These are phyloP conservation scores for Rhynchonema sp. DNA, from an alignment of 2,888 invertebrate species.

Conservation along the genomic window DNA sequence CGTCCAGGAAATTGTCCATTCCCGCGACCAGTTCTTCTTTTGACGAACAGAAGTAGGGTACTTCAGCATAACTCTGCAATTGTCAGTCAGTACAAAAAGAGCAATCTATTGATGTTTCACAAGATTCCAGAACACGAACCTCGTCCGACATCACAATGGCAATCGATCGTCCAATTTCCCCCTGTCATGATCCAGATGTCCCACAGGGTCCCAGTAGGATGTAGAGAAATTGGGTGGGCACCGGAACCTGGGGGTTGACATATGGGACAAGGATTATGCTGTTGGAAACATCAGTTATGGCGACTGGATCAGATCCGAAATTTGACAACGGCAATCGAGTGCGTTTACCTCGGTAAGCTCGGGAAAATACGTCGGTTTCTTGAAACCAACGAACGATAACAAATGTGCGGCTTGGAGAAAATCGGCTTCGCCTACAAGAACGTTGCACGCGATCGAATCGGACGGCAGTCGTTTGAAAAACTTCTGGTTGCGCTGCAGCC, in stretches of 20 bases:
- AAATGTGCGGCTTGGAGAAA: not conserved
- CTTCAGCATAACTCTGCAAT: not conserved
- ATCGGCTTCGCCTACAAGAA: not conserved
- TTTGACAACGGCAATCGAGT: not conserved
- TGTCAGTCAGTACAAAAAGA: not conserved
- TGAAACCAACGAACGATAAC: not conserved
- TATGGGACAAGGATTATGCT: too few relatives aligned
- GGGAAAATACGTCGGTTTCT: not conserved
- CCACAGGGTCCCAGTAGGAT: slow-evolving; percentile 74
- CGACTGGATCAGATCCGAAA: not conserved
- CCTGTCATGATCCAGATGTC: too few relatives aligned
- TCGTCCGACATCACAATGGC: not conserved
- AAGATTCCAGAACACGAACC: not conserved
- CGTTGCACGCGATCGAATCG: not conserved
- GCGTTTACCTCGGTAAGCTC: not conserved
- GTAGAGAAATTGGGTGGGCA: slow-evolving; percentile 81
- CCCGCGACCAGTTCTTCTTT: slow-evolving; percentile 76
- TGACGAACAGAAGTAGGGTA: slow-evolving; percentile 39
- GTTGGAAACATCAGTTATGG: too few relatives aligned
- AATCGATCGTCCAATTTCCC: not conserved
- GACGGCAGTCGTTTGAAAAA: not conserved
- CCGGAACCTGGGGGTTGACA: slow-evolving; percentile 37
- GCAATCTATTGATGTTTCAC: too few relatives aligned
- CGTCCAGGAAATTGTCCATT: slow-evolving; percentile 80
- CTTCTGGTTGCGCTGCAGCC: not conserved